Base-by-base conservation (phyloP, 2,888 invertebrate species). In the Pseudanteris insignis region DNA sequence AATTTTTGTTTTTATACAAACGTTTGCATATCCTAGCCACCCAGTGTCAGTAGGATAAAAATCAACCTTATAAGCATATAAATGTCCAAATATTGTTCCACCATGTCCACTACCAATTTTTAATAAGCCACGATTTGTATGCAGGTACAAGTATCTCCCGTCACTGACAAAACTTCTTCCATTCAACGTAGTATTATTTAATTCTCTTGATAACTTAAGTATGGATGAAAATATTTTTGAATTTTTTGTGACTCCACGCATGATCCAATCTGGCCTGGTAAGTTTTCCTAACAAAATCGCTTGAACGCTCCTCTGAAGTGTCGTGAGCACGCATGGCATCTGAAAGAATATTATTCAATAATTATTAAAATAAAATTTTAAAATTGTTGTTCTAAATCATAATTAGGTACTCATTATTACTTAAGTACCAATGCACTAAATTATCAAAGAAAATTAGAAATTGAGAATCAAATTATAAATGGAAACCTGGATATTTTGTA, bases 21-120 rank as follows among this genome's bases (percentile, higher is more conserved):
- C 93, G 80, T 89, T 88, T 77, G 92, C 92, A 83, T 86, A 92
- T 12, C 94, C 92, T 63, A 96, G 83, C 90, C 91, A 94, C 37
- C 92, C 92, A 36, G 86, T 85, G 73, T 93, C 92, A 64, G 88
- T 88, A 4, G 89, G 88, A 75, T 86, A 85, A 77, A 95, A 92
- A 77, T 94, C 90, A 14, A 89, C 86, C 78, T 93, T 93, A 76
- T 90, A 88, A 64, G 88, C 83, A 76, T 95, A 93, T 12, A 95
- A 85, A 73, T 93, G 91, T n/a, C 95, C 96, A 80, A 90, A 90
- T 66, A 94, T 86, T 4, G 97, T 95, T 64, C 93, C 94, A 38
- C 92, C 92, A 77, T 94, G 94, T 4, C 98, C 98, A 40, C 96
- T 92, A 10, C 98, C 98, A 62, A 98, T 88, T 83, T 98, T 98